Base-by-base conservation (phyloP, 2,797 vertebrate genomes). In the Telmatherina bonti region DNA sequence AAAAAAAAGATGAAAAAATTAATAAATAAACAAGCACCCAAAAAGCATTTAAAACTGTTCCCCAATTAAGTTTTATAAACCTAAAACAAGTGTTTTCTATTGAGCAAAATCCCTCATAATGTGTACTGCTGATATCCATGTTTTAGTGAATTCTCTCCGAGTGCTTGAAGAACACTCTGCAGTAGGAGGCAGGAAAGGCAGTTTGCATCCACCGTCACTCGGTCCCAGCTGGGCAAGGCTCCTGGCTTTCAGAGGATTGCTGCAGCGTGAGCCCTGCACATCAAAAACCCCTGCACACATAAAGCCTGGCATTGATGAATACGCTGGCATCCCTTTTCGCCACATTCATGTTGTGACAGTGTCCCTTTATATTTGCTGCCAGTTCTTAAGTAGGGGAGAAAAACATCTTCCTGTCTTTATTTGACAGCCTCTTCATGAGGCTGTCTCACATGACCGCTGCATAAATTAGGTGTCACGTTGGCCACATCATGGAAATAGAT, bases 291-390 rank as follows among this genome's bases (percentile, higher is more conserved):
- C 81, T 85, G 85, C 78, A 82, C 78, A 90, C 90, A 94, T 86
- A 93, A 93, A 92, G 91, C 80, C 80, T 57, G 38, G 88, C 92
- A 94, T 93, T 94, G 93, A 94, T 92, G 79, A 88, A 85, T 83
- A 78, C 55, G 53, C 88, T 90, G 93, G 93, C 93, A 89, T 86
- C 89, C 86, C 80, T 31, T 75, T 86, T 81, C 53, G 43, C 81
- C 84, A 90, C 92, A 89, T 91, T 92, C 90, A 91, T 73, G 80
- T 90, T 85, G 82, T 82, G 85, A 95, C 93, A 94, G 87, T 84
- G 90, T 88, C 81, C 84, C 90, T 93, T 94, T 94, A 91, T 92
- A 91, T 91, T 76, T 81, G 79, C 81, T 89, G 93, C 93, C 92
- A 93, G 85, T 83, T 79, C 91, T 89, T 90, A 90, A 90, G 91